Evolutionary conservation across 2,797 vertebrate species (phyloP).

Genomic region (Sylvia borin): DNA sequence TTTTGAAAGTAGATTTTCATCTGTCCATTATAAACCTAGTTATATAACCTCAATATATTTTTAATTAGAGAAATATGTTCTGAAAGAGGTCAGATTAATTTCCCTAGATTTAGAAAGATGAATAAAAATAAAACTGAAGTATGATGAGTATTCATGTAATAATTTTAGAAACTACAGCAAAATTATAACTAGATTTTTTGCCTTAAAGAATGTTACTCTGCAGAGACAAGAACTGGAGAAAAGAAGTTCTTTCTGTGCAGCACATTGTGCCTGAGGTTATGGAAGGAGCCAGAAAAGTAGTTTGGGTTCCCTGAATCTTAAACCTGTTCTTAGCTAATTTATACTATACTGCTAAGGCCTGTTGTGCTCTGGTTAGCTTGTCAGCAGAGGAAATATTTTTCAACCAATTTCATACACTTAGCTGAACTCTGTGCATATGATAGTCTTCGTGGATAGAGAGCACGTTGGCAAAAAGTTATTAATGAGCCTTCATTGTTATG

Average conservation of each 20-base stretch:
- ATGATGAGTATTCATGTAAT: conserved; percentile 27
- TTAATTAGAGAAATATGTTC: conserved; percentile 36
- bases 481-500: conserved; percentile 50
- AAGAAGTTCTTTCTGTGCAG: not conserved
- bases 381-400: not conserved
- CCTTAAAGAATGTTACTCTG: not conserved
- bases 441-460: not conserved
- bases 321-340: not conserved
- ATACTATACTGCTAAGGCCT: not conserved
- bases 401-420: not conserved
- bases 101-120: conserved; percentile 27
- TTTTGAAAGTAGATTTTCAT: not conserved
- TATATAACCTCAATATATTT: conserved; percentile 7
- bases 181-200: not conserved
- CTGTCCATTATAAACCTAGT: not conserved
- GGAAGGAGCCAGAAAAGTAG: not conserved
- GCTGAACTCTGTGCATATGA: not conserved
- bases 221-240: not conserved
- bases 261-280: not conserved
- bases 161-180: conserved; percentile 40
- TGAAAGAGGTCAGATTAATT: conserved; percentile 40
- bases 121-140: conserved; percentile 43
- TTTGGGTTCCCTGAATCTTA: not conserved
- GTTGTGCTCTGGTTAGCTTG: not conserved
- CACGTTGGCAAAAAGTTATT: conserved; percentile 38